Evolutionary conservation across 1,140 invertebrate genomes (phyloP).

Genomic region (Chrysomallon squamiferum): DNA sequence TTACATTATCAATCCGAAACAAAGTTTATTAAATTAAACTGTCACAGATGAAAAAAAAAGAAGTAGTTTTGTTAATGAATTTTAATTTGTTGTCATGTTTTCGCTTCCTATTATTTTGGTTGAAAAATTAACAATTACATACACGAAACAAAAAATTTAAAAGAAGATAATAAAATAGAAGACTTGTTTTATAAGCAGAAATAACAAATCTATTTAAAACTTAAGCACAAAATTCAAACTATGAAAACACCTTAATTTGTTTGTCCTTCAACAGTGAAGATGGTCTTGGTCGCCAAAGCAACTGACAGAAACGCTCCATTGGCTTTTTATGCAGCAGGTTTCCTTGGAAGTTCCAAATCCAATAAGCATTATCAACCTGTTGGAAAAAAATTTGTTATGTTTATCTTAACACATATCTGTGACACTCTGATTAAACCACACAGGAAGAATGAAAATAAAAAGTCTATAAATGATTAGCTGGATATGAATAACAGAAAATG

Average conservation of each 20-base stretch:
- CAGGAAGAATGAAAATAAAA: too few species aligned
- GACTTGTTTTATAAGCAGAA: too few species aligned
- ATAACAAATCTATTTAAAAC: too few species aligned
- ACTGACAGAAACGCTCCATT: slow-evolving; percentile 91
- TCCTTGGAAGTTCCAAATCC: slow-evolving; percentile 97
- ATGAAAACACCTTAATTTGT: slow-evolving; percentile 65
- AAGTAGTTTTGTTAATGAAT: not conserved
- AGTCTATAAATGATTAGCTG: not conserved
- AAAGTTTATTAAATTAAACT: not conserved
- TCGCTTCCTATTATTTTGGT: too few species aligned
- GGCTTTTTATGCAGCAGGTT: slow-evolving; percentile 81
- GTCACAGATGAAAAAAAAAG: not conserved
- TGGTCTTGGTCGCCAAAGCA: slow-evolving; percentile 95
- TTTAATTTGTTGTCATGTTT: too few species aligned
- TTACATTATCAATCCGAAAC: not conserved
- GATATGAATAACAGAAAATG: not conserved
- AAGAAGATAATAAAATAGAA: too few species aligned
- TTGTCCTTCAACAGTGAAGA: slow-evolving; percentile 79
- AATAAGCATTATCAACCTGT: slow-evolving; percentile 90
- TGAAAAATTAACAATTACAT: too few species aligned
- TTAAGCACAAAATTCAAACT: too few species aligned
- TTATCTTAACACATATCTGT: too few species aligned
- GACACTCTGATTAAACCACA: too few species aligned
- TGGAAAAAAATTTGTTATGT: slow-evolving; percentile 24
- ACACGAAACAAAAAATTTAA: too few species aligned